Evolutionary conservation across 2,113 vertebrate species (phyloP).

Genomic region (Sapajus apella): DNA sequence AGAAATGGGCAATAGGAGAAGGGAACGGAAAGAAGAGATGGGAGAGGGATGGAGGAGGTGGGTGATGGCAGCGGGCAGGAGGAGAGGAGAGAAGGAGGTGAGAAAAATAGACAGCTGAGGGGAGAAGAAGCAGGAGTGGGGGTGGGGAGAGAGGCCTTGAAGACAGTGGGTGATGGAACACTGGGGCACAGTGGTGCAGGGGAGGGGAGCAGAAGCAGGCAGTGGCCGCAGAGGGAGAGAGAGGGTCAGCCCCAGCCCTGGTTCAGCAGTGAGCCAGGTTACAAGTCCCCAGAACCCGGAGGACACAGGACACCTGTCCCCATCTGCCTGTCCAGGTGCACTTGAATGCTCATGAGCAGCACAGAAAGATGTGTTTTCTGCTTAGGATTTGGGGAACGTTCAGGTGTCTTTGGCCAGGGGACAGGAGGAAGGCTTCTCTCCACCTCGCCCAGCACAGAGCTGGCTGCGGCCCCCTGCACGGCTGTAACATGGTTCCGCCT

Average conservation of each 20-base stretch:
- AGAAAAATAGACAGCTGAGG: background rate
- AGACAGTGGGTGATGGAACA: no score
- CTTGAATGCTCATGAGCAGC: background rate
- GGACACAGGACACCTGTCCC: background rate
- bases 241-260: background rate
- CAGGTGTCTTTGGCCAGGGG: accelerated
- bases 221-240: background rate
- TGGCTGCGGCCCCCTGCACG: background rate
- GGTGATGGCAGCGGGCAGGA: background rate
- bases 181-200: no score
- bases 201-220: no score
- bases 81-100: background rate
- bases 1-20: background rate
- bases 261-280: background rate
- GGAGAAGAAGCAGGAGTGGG: background rate
- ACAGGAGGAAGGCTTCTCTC: background rate
- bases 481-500: background rate
- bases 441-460: background rate
- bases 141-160: no score
- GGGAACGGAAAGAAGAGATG: background rate
- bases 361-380: background rate
- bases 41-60: no score
- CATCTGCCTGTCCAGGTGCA: no score
- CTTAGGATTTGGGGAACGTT: background rate
- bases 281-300: background rate